Evolutionary conservation across 2,888 invertebrate species (phyloP).

Genomic region (Arrhopalites spinosus): DNA sequence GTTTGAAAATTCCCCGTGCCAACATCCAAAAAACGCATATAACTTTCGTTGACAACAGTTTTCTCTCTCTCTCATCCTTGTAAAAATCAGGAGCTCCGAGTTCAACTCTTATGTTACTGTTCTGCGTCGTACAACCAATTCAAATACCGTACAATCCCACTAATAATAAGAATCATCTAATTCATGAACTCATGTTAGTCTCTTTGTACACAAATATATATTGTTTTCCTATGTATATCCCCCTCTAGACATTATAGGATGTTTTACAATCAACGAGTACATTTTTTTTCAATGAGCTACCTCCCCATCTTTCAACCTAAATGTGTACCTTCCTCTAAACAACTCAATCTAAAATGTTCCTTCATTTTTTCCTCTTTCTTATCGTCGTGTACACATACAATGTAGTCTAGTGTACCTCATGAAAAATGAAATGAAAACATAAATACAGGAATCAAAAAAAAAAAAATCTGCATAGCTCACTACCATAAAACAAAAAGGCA

Average conservation of each 20-base stretch:
- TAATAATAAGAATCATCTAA: background rate
- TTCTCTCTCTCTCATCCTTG: slow-evolving; percentile 11
- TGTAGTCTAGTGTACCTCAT: too few relatives aligned
- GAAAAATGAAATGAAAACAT: background rate
- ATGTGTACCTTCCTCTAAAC: background rate
- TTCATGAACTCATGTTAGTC: background rate
- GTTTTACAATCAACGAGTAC: background rate
- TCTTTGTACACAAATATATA: background rate
- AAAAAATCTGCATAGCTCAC: background rate
- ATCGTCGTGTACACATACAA: background rate
- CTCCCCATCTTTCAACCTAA: slow-evolving; percentile 13
- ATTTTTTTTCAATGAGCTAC: background rate
- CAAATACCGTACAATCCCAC: slow-evolving; percentile 1
- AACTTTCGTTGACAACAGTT: slow-evolving; percentile 18
- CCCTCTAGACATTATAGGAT: background rate
- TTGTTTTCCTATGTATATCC: background rate
- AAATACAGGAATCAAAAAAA: background rate
- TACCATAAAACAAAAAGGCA: background rate
- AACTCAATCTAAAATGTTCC: background rate
- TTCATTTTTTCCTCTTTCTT: background rate
- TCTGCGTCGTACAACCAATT: background rate
- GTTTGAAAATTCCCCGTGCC: slow-evolving; percentile 14
- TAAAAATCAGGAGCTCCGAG: slow-evolving; percentile 1
- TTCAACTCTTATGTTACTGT: background rate
- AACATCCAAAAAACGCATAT: slow-evolving; percentile 2